Conservation (phyloP, 1,140 invertebrate species). For the Zaprionus ornatus region DNA sequence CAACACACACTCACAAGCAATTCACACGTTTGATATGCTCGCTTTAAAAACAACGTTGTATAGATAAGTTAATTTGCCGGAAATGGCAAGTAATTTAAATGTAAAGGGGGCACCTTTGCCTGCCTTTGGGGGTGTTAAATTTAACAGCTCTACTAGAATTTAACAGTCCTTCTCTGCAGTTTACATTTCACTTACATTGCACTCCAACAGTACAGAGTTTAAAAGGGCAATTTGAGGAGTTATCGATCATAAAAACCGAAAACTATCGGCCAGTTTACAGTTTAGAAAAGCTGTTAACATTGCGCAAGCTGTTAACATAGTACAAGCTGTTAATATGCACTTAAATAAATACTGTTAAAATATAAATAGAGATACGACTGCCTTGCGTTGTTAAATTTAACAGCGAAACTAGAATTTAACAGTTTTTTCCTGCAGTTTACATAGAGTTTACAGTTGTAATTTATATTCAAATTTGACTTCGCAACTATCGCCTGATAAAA, state of each 20-base stretch:
- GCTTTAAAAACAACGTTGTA: neutral
- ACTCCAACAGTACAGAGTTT: neutral
- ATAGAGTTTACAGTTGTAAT: too few relatives aligned
- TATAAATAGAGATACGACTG: neutral
- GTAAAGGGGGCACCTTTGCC: neutral
- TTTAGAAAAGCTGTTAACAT: neutral
- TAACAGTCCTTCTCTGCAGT: neutral
- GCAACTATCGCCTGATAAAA: neutral
- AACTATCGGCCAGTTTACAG: neutral
- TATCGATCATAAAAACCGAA: neutral
- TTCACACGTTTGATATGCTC: slow-evolving; percentile 10
- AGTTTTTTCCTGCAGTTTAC: neutral
- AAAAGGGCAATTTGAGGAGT: neutral
- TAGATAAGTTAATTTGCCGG: slow-evolving; percentile 4
- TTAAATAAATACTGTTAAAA: neutral
- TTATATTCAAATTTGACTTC: too few relatives aligned
- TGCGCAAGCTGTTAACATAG: neutral
- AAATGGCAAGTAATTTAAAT: slow-evolving; percentile 12
- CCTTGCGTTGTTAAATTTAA: neutral
- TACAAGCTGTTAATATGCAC: neutral
- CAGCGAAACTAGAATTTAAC: neutral
- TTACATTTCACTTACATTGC: neutral
- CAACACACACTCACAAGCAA: neutral
- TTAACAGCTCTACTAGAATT: neutral
- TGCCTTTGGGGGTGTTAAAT: neutral